Base-by-base conservation (phyloP, 2,888 invertebrate species). In the Patella caerulea region DNA sequence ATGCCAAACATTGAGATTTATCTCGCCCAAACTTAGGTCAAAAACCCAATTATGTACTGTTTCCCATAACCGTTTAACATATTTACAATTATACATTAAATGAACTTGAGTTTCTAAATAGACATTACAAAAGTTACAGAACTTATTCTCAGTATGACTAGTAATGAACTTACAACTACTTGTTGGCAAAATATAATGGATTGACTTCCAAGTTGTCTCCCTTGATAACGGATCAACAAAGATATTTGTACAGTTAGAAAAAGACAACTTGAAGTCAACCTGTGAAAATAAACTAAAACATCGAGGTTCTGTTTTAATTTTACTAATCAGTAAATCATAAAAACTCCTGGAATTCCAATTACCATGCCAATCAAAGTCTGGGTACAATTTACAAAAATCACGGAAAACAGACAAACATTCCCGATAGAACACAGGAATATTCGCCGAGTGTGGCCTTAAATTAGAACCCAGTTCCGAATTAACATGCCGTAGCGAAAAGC, bases 371-470 rank as follows among this genome's bases (percentile, higher is more conserved):
- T 65, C 65, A 65, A 65, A 65, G 24, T 65, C 24, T 2, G 65
- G 65, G 14, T 65, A 65, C 11, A 24, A 65, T 11, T 65, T 65
- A 17, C 19, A 65, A 65, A 65, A 65, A 65, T 65, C 65, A 65
- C 65, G 65, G 14, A 24, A 65, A 24, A 65, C 65, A 3, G 19
- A 24, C 65, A 65, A 9, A 65, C 65, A 65, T 65, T 65, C 14
- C 65, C 24, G 19, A 65, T 65, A 71, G 72, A 74, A 70, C 4
- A 70, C 19, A 53, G 80, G 78, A 52, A 76, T 71, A 59, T 24
- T 15, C 15, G 77, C 79, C 59, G 79, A 79, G 71, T 81, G 78
- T 17, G 81, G 81, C 15, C 59, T 75, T 45, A 71, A 70, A 73
- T 78, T 79, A 53, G 53, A 59, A 54, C 53, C 53, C 54, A 80